These are phyloP conservation scores for Sphaeramia orbicularis DNA, from an alignment of 2,797 vertebrate species.

Conservation along the genomic window DNA sequence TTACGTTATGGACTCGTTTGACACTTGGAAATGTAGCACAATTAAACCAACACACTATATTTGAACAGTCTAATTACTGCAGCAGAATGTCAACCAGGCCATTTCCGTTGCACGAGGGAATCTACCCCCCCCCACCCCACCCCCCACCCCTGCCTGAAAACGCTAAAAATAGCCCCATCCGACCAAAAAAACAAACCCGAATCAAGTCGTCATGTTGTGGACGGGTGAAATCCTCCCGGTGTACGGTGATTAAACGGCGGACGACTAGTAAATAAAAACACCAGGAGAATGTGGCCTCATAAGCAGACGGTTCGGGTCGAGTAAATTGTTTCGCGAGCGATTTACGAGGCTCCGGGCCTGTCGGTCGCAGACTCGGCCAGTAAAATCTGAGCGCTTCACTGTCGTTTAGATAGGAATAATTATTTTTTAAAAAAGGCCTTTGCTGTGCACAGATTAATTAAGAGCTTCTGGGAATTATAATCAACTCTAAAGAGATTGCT, in stretches of 20 bases:
- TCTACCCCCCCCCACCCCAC: slow-evolving; percentile 68
- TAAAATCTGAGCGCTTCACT: slow-evolving; percentile 72
- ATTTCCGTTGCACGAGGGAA: slow-evolving; percentile 7
- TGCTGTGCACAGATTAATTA: slow-evolving; percentile 78
- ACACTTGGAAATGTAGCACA: slow-evolving; percentile 34
- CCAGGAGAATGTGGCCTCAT: slow-evolving; percentile 48
- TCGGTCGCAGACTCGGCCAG: slow-evolving; percentile 56
- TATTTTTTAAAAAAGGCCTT: slow-evolving; percentile 49
- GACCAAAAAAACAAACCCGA: too few species aligned
- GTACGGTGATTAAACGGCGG: slow-evolving; percentile 40
- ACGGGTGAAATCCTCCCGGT: slow-evolving; percentile 12
- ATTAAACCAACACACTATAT: slow-evolving; percentile 48
- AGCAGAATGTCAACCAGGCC: slow-evolving; percentile 49
- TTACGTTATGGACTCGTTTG: slow-evolving; percentile 26
- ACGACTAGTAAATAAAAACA: slow-evolving; percentile 34
- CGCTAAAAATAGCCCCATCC: too few species aligned
- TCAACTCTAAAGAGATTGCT: slow-evolving; percentile 79
- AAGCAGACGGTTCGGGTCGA: slow-evolving; percentile 53
- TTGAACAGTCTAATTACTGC: slow-evolving; percentile 51
- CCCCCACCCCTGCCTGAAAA: slow-evolving; percentile 30
- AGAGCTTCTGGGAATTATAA: slow-evolving; percentile 82
- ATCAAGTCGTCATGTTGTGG: slow-evolving; percentile 55
- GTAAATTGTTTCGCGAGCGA: slow-evolving; percentile 60
- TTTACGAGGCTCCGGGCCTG: slow-evolving; percentile 62
- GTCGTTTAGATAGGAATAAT: slow-evolving; percentile 68